Conservation (phyloP, 2,888 invertebrate species). For the Sipha maydis region DNA sequence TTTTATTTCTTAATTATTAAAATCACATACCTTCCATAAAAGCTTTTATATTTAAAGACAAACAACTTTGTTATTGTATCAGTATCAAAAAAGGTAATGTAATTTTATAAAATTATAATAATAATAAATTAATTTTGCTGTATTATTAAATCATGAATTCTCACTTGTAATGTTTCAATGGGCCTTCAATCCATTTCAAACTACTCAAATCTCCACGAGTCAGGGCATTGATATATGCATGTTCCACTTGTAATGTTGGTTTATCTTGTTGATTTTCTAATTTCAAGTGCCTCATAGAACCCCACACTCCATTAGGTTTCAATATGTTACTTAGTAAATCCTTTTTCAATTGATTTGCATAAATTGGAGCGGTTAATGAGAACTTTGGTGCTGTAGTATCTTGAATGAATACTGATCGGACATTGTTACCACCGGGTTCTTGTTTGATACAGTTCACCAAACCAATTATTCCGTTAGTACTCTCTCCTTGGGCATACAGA, state of each 20-base stretch:
- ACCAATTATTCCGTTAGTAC: slow-evolving; percentile 82
- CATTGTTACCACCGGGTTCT: slow-evolving; percentile 84
- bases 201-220: slow-evolving; percentile 93
- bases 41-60: no score
- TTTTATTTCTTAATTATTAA: no score
- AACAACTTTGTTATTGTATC: no score
- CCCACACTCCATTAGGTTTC: slow-evolving; percentile 81
- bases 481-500: slow-evolving; percentile 77
- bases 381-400: slow-evolving; percentile 74
- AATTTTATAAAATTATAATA: no score
- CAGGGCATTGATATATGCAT: slow-evolving; percentile 94
- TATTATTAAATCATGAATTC: slow-evolving; percentile 67
- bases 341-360: slow-evolving; percentile 74
- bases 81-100: no score
- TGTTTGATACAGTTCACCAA: slow-evolving; percentile 89
- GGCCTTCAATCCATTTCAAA: slow-evolving; percentile 92
- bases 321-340: slow-evolving; percentile 89
- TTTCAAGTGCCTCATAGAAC: slow-evolving; percentile 84
- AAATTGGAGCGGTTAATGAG: slow-evolving; percentile 72
- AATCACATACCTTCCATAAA: no score
- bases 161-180: slow-evolving; percentile 74
- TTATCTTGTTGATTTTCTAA: slow-evolving; percentile 70
- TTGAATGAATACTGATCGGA: slow-evolving; percentile 74
- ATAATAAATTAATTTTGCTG: no score
- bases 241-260: slow-evolving; percentile 75